Evolutionary conservation across 2,113 vertebrate genomes (phyloP), one percentile per base, ranked within the genome.

Genomic region (Anolis carolinensis): DNA sequence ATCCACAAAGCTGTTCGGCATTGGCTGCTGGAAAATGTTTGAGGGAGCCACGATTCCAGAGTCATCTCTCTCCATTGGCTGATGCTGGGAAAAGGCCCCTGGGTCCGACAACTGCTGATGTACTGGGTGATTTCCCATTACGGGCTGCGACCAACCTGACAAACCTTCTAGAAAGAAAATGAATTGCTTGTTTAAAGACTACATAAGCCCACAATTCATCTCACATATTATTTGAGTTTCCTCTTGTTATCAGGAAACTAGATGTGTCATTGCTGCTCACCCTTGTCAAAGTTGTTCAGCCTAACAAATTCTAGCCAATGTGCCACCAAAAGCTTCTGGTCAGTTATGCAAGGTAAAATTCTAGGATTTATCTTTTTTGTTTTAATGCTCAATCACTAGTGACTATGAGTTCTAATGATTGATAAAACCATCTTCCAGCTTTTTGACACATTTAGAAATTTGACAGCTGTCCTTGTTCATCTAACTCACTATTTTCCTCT

Each of bases 61-160:
- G 95, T 99, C 98, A 84, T 99, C 99, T 95, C 98, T 97, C 93
- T 99, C 98, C 98, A 99, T 98, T 50, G 98, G 97, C 93, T 99
- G 98, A 96, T 99, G 98, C 94, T 99, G 99, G 86, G 98, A 98
- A 95, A 99, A 99, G 1, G 98, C 97, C 5, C 97, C 97, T 2
- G 98, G 98, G 87, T 99, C 99, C 0, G 98, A 98, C 86, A 98
- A 95, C 91, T 98, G 98, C 89, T 98, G 98, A 95, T 98, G 98
- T 94, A 99, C 97, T 77, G 98, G 97, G 89, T 99, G 99, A 88
- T 97, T 98, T 93, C 98, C 97, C 96, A 99, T 98, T 93, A 99
- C 95, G 62, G 98, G 98, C 93, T 99, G 99, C 68, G 99, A 99
- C 99, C 99, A 99, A 94, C 98, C 98, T 1, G 99, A 98, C 96